Base-by-base conservation (phyloP, 1,140 invertebrate species). In the Camponotus pennsylvanicus region DNA sequence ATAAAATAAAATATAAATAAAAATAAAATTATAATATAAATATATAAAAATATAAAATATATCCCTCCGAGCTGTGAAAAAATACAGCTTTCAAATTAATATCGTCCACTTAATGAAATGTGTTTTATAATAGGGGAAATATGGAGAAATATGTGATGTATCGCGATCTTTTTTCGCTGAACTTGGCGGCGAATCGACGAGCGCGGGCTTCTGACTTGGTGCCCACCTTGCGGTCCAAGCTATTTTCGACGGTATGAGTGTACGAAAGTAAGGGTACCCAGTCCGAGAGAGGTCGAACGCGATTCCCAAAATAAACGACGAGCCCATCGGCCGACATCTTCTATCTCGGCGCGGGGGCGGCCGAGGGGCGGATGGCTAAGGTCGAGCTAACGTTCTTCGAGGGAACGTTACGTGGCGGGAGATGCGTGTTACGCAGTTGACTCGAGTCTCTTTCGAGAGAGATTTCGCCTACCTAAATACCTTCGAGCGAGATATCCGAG, bases 221-320 rank as follows among this genome's bases (percentile, higher is more conserved):
- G 61, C 64, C 90, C 89, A 91, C 89, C 89, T 91, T 91, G 77
- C 87, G 78, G 45, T 7, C 78, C 78, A 63, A 64, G 89, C 71
- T 91, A 91, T 91, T 91, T 90, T 89, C 70, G 89, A 91, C 75
- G 67, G 49, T 55, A 76, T 67, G 85, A 77, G 63, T 90, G 82
- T 80, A 89, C 76, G 85, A 89, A 91, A 91, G 88, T 89, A 86
- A 88, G 90, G 78, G 84, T 73, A 88, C 66, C 67, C 86, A 91
- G 86, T 79, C 86, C 63, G 80, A 90, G 90, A 88, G 89, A 91
- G 90, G 84, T 86, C 86, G 90, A 86, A 61, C 61, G 61, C 55
- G 78, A 40, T 78, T 91, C 90, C 85, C 71, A 88, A 91, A 91
- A 91, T 91, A 91, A 89, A 89, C 76, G 86, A 64, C 87, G 76